phyloP scores from a whole-genome alignment of 2,888 invertebrate species.

The Heliconius ethilla region DNA sequence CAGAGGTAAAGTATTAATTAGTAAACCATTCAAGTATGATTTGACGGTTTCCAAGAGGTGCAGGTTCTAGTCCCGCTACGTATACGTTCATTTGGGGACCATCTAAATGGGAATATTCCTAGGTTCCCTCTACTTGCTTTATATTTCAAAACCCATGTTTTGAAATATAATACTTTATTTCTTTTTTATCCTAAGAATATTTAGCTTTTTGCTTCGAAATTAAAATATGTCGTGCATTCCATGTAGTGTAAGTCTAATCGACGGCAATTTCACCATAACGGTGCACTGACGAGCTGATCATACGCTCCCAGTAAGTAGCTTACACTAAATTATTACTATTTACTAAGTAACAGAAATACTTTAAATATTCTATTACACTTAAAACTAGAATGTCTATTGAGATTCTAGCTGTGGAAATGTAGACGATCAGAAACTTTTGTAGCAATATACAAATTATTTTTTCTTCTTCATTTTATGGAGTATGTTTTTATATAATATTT shows the following conservation, averaged over 20 bases:
- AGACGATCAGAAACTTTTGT: background rate
- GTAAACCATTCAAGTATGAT: no score
- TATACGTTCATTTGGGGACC: no score
- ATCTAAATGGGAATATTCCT: no score
- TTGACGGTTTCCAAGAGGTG: no score
- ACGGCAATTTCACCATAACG: conserved; percentile 22
- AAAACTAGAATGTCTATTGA: background rate
- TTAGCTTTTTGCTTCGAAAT: background rate
- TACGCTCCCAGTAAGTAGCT: conserved; percentile 10
- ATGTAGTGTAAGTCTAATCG: conserved; percentile 9
- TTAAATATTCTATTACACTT: background rate
- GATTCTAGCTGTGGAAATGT: background rate
- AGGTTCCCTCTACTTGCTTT: no score
- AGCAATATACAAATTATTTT: background rate
- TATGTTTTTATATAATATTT: background rate
- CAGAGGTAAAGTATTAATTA: no score
- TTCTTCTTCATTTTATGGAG: background rate
- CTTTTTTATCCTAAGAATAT: background rate
- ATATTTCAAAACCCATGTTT: background rate
- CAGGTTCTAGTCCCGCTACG: no score
- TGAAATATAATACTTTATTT: background rate
- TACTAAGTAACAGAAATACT: background rate
- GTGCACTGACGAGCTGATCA: conserved; percentile 13
- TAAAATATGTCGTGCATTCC: conserved; percentile 16
- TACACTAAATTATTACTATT: conserved; percentile 21